These are phyloP conservation scores for Nyctibius grandis DNA, from an alignment of 2,797 vertebrate genomes.

Conservation along the genomic window DNA sequence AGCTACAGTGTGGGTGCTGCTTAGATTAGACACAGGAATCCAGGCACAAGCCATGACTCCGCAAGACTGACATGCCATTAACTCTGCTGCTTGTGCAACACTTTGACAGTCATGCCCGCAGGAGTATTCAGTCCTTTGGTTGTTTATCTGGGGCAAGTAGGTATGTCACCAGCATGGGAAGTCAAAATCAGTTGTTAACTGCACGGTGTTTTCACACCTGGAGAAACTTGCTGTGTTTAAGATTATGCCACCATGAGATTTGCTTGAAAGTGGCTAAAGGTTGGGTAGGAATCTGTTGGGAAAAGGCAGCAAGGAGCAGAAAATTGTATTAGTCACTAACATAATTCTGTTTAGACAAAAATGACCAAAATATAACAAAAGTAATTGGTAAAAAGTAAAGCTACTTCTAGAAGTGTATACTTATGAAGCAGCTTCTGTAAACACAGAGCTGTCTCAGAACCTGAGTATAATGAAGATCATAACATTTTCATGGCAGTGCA, in stretches of 20 bases:
- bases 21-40: not conserved
- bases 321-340: constrained; percentile 1
- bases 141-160: not conserved
- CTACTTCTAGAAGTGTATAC: not conserved
- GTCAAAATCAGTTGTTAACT: not conserved
- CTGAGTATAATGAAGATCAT: not conserved
- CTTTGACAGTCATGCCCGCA: fast-evolving
- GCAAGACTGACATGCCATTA: not conserved
- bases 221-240: not conserved
- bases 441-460: not conserved
- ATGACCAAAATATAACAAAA: not conserved
- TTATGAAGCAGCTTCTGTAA: not conserved
- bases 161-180: not conserved
- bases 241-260: not conserved
- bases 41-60: not conserved
- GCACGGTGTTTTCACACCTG: not conserved
- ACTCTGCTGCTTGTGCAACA: not conserved
- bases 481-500: not conserved
- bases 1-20: not conserved
- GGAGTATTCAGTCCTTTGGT: not conserved
- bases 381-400: not conserved
- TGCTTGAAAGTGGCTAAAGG: not conserved
- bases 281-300: not conserved
- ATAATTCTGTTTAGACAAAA: constrained; percentile 14
- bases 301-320: not conserved